phyloP scores from a whole-genome alignment of 2,888 invertebrate genomes.

The Muschampia staudingeri region DNA sequence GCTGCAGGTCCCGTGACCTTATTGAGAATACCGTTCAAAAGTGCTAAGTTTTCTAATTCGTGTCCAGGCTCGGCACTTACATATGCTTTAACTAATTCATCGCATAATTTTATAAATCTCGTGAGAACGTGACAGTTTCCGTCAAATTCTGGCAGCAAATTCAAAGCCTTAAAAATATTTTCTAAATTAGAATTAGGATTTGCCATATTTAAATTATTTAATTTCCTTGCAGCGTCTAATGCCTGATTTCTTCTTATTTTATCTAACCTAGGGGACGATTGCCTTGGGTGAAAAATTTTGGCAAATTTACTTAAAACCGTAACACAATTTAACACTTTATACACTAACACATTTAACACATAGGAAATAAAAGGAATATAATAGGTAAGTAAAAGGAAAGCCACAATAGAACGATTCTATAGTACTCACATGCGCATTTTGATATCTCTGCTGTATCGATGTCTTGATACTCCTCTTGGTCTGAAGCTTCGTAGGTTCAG shows the following conservation, averaged over 20 bases:
- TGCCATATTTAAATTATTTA: not conserved
- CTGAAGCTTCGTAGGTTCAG: slow-evolving; percentile 42
- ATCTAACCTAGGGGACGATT: slow-evolving; percentile 32
- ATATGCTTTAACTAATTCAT: not conserved
- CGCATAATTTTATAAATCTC: slow-evolving; percentile 56
- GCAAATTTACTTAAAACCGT: not conserved
- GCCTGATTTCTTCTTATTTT: not conserved
- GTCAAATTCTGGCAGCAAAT: slow-evolving; percentile 58
- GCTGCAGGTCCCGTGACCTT: slow-evolving; percentile 5
- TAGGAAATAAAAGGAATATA: slow-evolving; percentile 34
- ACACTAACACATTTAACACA: not conserved
- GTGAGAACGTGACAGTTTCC: slow-evolving; percentile 58
- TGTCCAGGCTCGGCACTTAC: not conserved
- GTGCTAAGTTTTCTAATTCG: not conserved
- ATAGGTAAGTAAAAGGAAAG: slow-evolving; percentile 37
- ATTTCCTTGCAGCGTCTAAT: not conserved
- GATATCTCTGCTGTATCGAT: slow-evolving; percentile 47
- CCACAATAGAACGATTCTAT: slow-evolving; percentile 31
- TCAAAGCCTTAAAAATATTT: slow-evolving; percentile 40
- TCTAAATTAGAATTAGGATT: slow-evolving; percentile 7
- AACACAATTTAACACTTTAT: not conserved
- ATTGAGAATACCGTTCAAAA: slow-evolving; percentile 13
- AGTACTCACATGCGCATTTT: slow-evolving; percentile 52
- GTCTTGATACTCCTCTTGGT: slow-evolving; percentile 42
- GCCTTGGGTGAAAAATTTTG: not conserved